Conservation (phyloP, 1,140 invertebrate genomes). For the Lethrus apterus region DNA sequence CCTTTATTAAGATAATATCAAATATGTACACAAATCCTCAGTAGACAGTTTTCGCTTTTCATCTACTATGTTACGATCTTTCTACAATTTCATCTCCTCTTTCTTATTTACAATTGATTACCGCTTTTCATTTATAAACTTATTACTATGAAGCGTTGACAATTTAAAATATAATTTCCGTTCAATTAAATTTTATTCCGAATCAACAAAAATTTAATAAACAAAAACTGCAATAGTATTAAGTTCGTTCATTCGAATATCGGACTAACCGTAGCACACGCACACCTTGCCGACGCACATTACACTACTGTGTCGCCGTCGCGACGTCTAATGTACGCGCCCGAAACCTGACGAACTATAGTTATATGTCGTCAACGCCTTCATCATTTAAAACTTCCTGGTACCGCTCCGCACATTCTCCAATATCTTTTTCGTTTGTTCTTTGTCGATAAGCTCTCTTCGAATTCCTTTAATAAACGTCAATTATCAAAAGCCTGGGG, state of each 20-base stretch:
- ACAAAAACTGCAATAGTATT: background rate
- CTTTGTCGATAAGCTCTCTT: constrained; percentile 37
- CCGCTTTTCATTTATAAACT: background rate
- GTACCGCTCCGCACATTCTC: constrained; percentile 32
- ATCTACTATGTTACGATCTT: background rate
- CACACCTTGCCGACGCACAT: background rate
- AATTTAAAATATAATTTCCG: too few species aligned
- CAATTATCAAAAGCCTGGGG: too few species aligned
- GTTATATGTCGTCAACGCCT: constrained; percentile 23
- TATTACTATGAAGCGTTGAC: too few species aligned
- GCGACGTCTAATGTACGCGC: background rate
- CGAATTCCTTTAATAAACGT: too few species aligned
- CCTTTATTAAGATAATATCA: background rate
- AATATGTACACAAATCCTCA: background rate
- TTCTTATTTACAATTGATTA: background rate
- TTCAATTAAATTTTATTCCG: too few species aligned
- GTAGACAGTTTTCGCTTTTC: background rate
- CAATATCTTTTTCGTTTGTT: constrained; percentile 35
- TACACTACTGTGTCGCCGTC: background rate
- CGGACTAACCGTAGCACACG: background rate
- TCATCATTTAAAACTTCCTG: constrained; percentile 32
- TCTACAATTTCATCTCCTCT: background rate
- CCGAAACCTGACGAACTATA: constrained; percentile 10
- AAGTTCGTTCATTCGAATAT: background rate
- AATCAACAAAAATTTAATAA: background rate